Conservation (phyloP, 2,113 vertebrate genomes). For the Caranx ignobilis region DNA sequence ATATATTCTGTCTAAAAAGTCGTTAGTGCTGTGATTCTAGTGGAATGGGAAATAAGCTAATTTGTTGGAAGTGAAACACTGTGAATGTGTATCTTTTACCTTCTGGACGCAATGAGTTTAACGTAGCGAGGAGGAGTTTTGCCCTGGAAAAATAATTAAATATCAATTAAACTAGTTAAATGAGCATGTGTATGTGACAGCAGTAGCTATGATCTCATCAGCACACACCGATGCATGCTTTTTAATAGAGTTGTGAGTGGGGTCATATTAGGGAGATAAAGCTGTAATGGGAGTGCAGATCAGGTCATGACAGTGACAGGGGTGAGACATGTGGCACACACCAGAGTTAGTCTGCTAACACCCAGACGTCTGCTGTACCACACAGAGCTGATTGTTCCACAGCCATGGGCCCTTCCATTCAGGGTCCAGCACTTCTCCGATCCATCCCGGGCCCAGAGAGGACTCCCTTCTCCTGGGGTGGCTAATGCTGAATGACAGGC, state of each 20-base stretch:
- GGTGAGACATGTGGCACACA: constrained; percentile 81
- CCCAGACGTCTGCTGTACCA: constrained; percentile 71
- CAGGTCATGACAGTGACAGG: constrained; percentile 77
- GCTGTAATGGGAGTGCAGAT: constrained; percentile 70
- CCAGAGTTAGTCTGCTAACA: constrained; percentile 74
- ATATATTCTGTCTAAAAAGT: constrained; percentile 40
- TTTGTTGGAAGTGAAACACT: constrained; percentile 50
- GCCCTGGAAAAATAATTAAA: constrained; percentile 66
- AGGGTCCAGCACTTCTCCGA: constrained; percentile 51
- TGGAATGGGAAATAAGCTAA: constrained; percentile 60
- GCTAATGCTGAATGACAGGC: constrained; percentile 83
- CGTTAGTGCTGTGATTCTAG: constrained; percentile 39
- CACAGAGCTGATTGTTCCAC: constrained; percentile 77
- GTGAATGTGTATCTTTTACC: constrained; percentile 51
- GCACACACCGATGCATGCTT: constrained; percentile 45
- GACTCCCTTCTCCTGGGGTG: constrained; percentile 63
- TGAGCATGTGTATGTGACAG: constrained; percentile 38
- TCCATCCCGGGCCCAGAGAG: constrained; percentile 61
- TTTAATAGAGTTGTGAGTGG: constrained; percentile 64
- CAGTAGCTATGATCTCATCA: constrained; percentile 59
- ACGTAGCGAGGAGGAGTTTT: constrained; percentile 28
- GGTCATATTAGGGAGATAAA: constrained; percentile 70
- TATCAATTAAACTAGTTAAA: constrained; percentile 59
- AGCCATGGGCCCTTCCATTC: constrained; percentile 65
- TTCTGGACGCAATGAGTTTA: constrained; percentile 30